Evolutionary conservation across 92 coral and sea anemone genomes (phyloP).

Genomic region (Epizoanthus fatuus): DNA sequence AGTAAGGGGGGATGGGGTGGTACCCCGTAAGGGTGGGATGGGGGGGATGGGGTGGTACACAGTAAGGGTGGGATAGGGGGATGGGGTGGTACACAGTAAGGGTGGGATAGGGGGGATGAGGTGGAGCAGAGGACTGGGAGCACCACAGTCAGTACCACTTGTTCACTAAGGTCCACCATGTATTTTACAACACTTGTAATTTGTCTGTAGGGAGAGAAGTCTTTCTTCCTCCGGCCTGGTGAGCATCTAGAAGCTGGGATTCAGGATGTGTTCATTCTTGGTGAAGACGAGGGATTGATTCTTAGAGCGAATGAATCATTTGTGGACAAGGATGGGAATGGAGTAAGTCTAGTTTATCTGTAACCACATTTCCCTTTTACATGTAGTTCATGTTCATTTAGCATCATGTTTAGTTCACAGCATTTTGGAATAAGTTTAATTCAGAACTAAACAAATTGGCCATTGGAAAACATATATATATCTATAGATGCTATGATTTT

Average conservation of each 20-base stretch:
- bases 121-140: no score
- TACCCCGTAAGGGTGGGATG: no score
- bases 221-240: slow-evolving; percentile 95
- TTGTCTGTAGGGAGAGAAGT: slow-evolving; percentile 86
- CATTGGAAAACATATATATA: background rate
- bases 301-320: slow-evolving; percentile 95
- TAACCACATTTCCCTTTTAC: background rate
- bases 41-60: no score
- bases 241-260: slow-evolving; percentile 94
- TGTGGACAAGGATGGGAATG: slow-evolving; percentile 76
- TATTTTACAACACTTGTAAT: background rate
- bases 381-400: background rate
- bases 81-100: no score
- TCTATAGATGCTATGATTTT: background rate
- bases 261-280: slow-evolving; percentile 94
- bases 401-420: no score
- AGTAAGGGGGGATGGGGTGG: no score
- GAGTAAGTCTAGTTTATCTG: slow-evolving; percentile 37
- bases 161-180: no score
- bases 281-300: slow-evolving; percentile 98
- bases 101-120: no score
- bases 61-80: no score
- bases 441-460: no score
- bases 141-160: no score
- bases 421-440: no score